Conservation (phyloP, 2,113 vertebrate genomes). For the Gasterosteus aculeatus region DNA sequence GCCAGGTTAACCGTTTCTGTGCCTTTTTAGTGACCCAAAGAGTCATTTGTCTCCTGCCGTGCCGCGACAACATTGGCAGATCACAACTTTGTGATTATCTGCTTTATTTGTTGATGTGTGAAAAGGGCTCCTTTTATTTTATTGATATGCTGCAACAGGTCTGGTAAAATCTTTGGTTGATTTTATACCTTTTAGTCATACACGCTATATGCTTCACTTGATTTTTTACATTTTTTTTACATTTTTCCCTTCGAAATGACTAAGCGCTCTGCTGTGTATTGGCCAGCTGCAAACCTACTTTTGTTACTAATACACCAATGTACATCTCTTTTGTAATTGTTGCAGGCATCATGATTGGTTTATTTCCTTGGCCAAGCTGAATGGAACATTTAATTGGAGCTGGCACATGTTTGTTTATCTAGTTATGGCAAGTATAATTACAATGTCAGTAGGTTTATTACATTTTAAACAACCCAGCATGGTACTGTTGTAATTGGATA, state of each 20-base stretch:
- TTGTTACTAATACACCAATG: slow-evolving; percentile 1
- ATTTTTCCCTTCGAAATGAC: slow-evolving; percentile 5
- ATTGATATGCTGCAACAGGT: neutral
- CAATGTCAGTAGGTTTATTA: slow-evolving; percentile 9
- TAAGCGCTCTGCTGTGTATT: slow-evolving; percentile 7
- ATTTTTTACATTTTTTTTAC: slow-evolving; percentile 2
- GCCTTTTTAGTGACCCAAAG: slow-evolving; percentile 42
- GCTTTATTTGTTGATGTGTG: neutral
- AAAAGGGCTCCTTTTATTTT: neutral
- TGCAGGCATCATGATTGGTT: neutral
- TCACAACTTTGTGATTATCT: neutral
- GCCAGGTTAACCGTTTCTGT: slow-evolving; percentile 38
- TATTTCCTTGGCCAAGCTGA: slow-evolving; percentile 11
- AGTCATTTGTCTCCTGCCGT: slow-evolving; percentile 29
- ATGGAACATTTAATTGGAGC: slow-evolving; percentile 9
- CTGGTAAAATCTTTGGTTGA: neutral
- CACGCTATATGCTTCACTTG: neutral
- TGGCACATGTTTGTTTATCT: slow-evolving; percentile 8
- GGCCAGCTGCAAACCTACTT: slow-evolving; percentile 13
- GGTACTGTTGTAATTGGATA: neutral
- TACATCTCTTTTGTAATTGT: neutral
- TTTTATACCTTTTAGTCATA: neutral
- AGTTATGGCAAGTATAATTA: neutral
- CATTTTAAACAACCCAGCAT: slow-evolving; percentile 1
- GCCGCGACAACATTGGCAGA: slow-evolving; percentile 27